Evolutionary conservation across 2,113 vertebrate species (phyloP).

Genomic region (Sylvia atricapilla): DNA sequence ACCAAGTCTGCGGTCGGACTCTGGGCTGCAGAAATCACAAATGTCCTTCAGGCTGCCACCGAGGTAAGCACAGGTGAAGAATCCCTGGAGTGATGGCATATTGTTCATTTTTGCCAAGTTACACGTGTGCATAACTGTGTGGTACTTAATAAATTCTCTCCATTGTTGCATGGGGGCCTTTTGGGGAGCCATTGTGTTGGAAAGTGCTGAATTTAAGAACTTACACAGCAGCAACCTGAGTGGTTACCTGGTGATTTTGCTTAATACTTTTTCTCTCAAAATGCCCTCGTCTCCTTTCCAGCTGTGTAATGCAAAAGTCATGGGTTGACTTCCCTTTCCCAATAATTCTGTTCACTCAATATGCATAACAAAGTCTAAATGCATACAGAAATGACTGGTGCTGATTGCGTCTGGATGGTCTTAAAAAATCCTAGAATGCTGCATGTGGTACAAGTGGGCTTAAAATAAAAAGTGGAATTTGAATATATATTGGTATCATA

Average conservation of each 20-base stretch:
- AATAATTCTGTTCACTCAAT: neutral
- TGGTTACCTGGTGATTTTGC: neutral
- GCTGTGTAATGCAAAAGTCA: neutral
- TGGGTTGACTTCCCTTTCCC: neutral
- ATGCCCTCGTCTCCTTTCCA: neutral
- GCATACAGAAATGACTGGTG: neutral
- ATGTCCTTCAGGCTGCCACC: constrained; percentile 94
- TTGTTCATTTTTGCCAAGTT: neutral
- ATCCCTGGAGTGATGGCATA: neutral
- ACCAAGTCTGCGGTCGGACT: constrained; percentile 87
- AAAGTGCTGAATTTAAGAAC: neutral
- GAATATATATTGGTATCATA: neutral
- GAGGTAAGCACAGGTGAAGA: constrained; percentile 77
- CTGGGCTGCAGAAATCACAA: constrained; percentile 96
- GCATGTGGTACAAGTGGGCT: neutral
- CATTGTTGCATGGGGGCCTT: neutral
- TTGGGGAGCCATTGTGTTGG: neutral
- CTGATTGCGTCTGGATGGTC: neutral
- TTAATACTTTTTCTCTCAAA: neutral
- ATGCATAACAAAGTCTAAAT: neutral
- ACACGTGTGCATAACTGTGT: neutral
- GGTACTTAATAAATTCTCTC: neutral
- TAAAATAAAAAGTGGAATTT: neutral
- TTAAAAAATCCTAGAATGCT: neutral
- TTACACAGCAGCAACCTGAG: neutral